A percentile compares a stretch with the other conserved stretches of the same genome.
Evolutionary conservation across 2,113 vertebrate genomes (phyloP).

Genomic region (Muntiacus muntjak): DNA sequence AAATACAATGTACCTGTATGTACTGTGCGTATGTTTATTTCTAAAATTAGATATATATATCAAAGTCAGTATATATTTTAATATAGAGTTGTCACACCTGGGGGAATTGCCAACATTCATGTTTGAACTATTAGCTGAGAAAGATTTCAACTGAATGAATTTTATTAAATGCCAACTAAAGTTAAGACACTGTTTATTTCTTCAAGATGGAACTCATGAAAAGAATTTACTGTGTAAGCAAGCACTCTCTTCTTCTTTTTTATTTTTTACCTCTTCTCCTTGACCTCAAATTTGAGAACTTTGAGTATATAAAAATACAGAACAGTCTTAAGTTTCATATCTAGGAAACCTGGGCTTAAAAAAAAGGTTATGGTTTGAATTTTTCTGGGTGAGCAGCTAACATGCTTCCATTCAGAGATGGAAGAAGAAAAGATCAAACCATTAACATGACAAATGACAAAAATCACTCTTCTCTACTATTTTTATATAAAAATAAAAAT

Average conservation of each 20-base stretch:
- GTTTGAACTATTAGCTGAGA: conserved; percentile 18
- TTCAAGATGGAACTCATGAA: neutral
- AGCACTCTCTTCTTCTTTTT: neutral
- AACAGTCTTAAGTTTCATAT: neutral
- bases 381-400: neutral
- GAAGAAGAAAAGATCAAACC: neutral
- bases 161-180: neutral
- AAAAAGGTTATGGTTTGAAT: neutral
- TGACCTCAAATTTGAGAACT: neutral
- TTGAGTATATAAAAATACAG: neutral
- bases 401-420: neutral
- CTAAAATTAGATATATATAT: neutral
- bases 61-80: neutral
- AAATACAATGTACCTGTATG: neutral
- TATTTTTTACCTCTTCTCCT: neutral
- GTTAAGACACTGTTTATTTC: neutral
- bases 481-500: neutral
- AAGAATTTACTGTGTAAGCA: neutral
- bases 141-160: neutral
- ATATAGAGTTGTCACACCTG: neutral
- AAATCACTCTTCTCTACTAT: neutral
- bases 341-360: neutral
- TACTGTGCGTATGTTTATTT: neutral
- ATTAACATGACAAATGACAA: neutral
- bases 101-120: neutral